A percentile compares a stretch with the other conserved stretches of the same genome.
Conservation (phyloP, 1,140 invertebrate species). For the Brachionus angularis region DNA sequence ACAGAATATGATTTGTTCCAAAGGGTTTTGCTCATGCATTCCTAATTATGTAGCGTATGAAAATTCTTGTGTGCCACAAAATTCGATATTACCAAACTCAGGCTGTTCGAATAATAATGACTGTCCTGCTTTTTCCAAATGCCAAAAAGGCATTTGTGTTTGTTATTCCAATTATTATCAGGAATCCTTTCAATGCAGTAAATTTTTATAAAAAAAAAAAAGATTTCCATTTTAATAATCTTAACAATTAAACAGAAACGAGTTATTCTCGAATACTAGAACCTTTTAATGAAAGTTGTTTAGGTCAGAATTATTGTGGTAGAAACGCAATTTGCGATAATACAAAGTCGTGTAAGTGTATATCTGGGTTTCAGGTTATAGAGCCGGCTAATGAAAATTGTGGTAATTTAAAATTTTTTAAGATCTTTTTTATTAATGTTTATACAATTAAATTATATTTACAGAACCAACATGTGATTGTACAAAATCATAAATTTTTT, state of each 20-base stretch:
- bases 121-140: slow-evolving; percentile 18
- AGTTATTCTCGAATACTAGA: not conserved
- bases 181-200: not conserved
- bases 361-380: not conserved
- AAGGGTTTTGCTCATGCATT: not conserved
- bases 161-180: not conserved
- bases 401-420: no score
- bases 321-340: slow-evolving; percentile 9
- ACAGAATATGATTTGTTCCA: not conserved
- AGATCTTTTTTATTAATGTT: no score
- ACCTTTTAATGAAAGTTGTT: slow-evolving; percentile 11
- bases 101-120: not conserved
- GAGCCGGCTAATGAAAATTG: slow-evolving; percentile 9
- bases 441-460: no score
- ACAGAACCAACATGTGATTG: no score
- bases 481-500: no score
- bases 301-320: slow-evolving; percentile 20
- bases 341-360: slow-evolving; percentile 5
- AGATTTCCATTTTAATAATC: not conserved
- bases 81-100: not conserved
- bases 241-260: not conserved
- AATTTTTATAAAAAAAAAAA: slow-evolving; percentile 1
- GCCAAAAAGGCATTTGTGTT: slow-evolving; percentile 14
- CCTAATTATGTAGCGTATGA: not conserved
- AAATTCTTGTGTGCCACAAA: slow-evolving; percentile 8